These are phyloP conservation scores for Prunella fulvescens DNA, from an alignment of 2,113 vertebrate species.

Conservation along the genomic window DNA sequence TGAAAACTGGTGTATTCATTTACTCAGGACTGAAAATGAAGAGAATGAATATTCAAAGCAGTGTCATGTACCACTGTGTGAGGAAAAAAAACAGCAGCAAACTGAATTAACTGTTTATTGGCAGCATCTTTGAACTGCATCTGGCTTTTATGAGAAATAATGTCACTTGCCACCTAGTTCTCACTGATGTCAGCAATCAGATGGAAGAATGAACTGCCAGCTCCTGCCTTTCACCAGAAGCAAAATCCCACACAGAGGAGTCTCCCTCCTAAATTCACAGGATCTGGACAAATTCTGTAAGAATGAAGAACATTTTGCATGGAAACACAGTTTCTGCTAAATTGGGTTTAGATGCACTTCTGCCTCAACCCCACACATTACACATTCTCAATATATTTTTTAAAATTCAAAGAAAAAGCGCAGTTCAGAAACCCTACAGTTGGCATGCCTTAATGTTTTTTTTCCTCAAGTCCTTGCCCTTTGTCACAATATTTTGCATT, in stretches of 20 bases:
- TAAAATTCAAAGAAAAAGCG: background rate
- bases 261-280: background rate
- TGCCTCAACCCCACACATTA: background rate
- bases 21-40: background rate
- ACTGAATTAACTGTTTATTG: background rate
- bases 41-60: slow-evolving; percentile 34
- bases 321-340: background rate
- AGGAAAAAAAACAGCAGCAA: background rate
- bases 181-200: background rate
- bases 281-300: background rate
- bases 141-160: background rate
- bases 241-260: background rate
- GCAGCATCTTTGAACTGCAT: background rate
- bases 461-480: background rate
- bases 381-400: background rate
- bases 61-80: background rate
- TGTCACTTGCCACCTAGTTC: background rate
- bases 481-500: background rate
- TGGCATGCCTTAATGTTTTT: background rate
- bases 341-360: background rate
- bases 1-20: background rate
- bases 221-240: background rate
- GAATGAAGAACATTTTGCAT: background rate
- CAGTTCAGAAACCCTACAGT: background rate
- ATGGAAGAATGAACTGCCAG: background rate